These are phyloP conservation scores for Mormyrus proboscirostris DNA, from an alignment of 2,797 vertebrate species.

Conservation along the genomic window DNA sequence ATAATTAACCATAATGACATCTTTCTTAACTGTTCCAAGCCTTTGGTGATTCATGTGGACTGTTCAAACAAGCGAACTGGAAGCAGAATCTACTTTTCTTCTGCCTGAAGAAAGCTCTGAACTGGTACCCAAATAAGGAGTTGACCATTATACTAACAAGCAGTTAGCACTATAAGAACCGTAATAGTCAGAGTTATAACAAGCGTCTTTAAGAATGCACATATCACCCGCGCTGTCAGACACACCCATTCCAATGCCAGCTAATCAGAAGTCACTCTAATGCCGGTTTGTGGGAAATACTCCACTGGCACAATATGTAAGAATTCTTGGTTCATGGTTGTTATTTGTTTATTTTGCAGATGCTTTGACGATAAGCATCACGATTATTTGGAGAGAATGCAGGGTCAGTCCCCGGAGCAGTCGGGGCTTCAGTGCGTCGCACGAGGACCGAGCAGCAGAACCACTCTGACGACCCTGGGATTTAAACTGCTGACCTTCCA, in stretches of 20 bases:
- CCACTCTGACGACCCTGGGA: neutral
- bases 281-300: neutral
- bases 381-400: neutral
- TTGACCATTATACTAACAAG: neutral
- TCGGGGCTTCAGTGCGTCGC: neutral
- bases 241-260: neutral
- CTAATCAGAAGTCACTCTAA: neutral
- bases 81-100: neutral
- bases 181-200: neutral
- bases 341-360: neutral
- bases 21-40: neutral
- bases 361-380: neutral
- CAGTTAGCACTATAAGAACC: neutral
- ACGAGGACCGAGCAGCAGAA: neutral
- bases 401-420: neutral
- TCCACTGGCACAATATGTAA: neutral
- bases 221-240: neutral
- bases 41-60: neutral
- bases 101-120: neutral
- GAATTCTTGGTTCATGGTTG: neutral
- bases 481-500: neutral
- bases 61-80: slow-evolving; percentile 2
- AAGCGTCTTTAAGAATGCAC: neutral
- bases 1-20: neutral
- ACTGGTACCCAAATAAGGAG: neutral